Conservation (phyloP, 2,113 vertebrate species). For the Paracanthobrama guichenoti region DNA sequence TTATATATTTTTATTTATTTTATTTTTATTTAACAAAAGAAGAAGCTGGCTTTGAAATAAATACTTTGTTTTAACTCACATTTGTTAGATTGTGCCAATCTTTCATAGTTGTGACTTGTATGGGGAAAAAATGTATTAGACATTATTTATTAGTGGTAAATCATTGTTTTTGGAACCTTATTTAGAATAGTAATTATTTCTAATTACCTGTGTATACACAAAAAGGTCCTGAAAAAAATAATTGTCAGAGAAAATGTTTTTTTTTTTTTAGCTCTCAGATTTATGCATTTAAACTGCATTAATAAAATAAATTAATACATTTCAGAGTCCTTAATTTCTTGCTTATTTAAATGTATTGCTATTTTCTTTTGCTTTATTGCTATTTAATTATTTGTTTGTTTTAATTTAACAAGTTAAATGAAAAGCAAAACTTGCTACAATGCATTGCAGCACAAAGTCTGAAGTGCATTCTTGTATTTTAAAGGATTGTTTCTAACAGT, state of each 20-base stretch:
- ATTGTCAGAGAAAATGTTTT: neutral
- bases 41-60: neutral
- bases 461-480: neutral
- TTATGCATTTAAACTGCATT: neutral
- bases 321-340: neutral
- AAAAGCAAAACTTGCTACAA: neutral
- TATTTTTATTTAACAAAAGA: constrained; percentile 4
- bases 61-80: neutral
- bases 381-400: neutral
- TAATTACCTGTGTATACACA: no score
- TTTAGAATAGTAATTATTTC: no score
- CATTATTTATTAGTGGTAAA: neutral
- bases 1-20: no score
- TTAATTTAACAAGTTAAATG: neutral
- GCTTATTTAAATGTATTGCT: neutral
- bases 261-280: neutral
- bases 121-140: neutral
- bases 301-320: neutral
- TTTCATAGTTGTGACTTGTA: neutral
- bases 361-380: neutral
- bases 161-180: neutral
- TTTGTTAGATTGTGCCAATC: neutral
- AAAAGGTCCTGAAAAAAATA: neutral
- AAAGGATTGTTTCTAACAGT: neutral
- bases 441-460: neutral